Percentiles rank a stretch among this genome's conserved stretches.
phyloP scores from a whole-genome alignment of 2,888 invertebrate species.

The Apodemia duryi region DNA sequence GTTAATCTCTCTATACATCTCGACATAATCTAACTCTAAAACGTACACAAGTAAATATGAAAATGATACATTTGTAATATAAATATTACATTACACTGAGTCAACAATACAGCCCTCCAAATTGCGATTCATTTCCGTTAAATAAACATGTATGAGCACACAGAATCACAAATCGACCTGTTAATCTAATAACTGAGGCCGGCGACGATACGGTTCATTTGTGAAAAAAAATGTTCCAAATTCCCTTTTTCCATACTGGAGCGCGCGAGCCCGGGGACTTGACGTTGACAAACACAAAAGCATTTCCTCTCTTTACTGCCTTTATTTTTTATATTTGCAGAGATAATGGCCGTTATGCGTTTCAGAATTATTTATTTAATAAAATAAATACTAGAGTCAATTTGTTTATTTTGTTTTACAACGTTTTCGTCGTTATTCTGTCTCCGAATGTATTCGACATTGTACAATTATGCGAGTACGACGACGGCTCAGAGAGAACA shows the following conservation, averaged over 20 bases:
- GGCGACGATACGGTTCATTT: conserved; percentile 71
- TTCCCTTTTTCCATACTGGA: conserved; percentile 54
- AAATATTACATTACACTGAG: conserved; percentile 44
- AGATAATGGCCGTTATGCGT: conserved; percentile 63
- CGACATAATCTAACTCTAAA: too few relatives aligned
- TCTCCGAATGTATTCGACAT: neutral
- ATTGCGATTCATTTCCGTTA: conserved; percentile 77
- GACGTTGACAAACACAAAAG: conserved; percentile 76
- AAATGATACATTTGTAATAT: conserved; percentile 20
- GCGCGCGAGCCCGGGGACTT: conserved; percentile 46
- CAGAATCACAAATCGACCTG: conserved; percentile 78
- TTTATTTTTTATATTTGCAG: conserved; percentile 61
- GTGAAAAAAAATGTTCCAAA: conserved; percentile 67
- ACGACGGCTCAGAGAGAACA: neutral
- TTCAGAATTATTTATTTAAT: conserved; percentile 30
- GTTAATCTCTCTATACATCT: too few relatives aligned
- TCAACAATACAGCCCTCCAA: conserved; percentile 63
- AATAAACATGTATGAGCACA: conserved; percentile 75
- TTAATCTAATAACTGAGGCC: conserved; percentile 75
- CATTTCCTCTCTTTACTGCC: conserved; percentile 62
- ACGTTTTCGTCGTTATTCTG: neutral
- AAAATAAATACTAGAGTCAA: neutral
- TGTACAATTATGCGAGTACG: neutral
- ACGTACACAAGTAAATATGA: neutral
- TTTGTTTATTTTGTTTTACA: conserved; percentile 1